These are phyloP conservation scores for Saimiri boliviensis DNA, from an alignment of 2,113 vertebrate species.

Conservation along the genomic window DNA sequence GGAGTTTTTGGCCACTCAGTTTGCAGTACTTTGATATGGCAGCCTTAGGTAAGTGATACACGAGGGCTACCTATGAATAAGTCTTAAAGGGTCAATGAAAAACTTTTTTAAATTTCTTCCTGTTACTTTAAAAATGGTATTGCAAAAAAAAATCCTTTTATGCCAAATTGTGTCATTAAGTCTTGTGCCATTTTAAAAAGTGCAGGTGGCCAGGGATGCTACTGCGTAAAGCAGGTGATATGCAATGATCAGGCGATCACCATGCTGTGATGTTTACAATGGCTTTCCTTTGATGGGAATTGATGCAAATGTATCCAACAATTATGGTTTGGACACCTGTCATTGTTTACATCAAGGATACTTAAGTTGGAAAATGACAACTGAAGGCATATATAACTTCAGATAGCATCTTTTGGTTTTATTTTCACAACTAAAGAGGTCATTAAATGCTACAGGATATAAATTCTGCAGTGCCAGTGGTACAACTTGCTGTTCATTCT, in stretches of 20 bases:
- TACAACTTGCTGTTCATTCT: neutral
- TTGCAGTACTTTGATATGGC: neutral
- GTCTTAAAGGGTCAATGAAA: neutral
- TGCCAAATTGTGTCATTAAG: neutral
- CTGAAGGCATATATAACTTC: neutral
- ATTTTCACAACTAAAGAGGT: neutral
- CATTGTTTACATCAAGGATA: constrained; percentile 19
- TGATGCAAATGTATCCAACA: neutral
- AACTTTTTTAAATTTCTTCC: neutral
- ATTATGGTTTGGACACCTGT: constrained; percentile 12
- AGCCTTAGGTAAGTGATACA: neutral
- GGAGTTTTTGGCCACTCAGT: neutral
- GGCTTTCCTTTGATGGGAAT: constrained; percentile 3
- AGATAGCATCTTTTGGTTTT: neutral
- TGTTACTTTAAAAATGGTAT: neutral
- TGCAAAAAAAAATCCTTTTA: constrained; percentile 12
- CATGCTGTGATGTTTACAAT: neutral
- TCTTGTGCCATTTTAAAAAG: neutral
- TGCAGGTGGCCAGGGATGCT: neutral
- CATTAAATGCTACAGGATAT: neutral
- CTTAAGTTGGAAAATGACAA: constrained; percentile 22
- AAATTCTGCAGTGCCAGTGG: neutral
- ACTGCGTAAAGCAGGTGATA: neutral
- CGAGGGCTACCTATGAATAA: too few relatives aligned
- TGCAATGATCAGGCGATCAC: rapidly evolving